A percentile compares a stretch with the other conserved stretches of the same genome.
These are phyloP conservation scores for Cyprinella venusta DNA, from an alignment of 2,797 vertebrate genomes.

Conservation along the genomic window DNA sequence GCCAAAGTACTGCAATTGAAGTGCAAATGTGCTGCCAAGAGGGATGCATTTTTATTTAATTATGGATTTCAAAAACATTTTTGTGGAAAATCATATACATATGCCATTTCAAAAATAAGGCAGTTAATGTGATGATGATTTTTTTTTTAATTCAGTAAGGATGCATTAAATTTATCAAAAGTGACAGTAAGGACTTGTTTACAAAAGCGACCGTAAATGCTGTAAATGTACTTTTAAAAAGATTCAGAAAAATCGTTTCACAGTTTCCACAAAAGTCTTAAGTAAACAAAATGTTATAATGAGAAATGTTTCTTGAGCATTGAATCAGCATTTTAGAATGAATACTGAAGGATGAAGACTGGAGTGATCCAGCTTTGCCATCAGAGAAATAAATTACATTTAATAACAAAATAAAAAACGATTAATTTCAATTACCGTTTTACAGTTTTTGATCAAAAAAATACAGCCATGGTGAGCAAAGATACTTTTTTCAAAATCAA, in stretches of 20 bases:
- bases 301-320: not conserved
- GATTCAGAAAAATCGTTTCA: too few relatives aligned
- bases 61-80: not conserved
- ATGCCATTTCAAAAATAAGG: not conserved
- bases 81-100: not conserved
- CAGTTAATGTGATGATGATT: not conserved
- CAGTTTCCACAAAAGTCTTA: too few relatives aligned
- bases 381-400: not conserved
- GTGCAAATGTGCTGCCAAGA: not conserved
- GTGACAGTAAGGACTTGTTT: not conserved
- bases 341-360: not conserved
- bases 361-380: not conserved
- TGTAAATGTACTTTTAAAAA: too few relatives aligned
- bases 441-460: not conserved
- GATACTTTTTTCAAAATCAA: not conserved
- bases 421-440: not conserved
- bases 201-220: not conserved
- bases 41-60: not conserved
- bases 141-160: not conserved
- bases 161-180: too few relatives aligned
- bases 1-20: not conserved
- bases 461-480: not conserved
- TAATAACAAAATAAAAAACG: not conserved
- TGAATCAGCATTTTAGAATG: not conserved
- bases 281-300: not conserved